Conservation (phyloP, 2,888 invertebrate genomes). For the Osmoderma eremita region DNA sequence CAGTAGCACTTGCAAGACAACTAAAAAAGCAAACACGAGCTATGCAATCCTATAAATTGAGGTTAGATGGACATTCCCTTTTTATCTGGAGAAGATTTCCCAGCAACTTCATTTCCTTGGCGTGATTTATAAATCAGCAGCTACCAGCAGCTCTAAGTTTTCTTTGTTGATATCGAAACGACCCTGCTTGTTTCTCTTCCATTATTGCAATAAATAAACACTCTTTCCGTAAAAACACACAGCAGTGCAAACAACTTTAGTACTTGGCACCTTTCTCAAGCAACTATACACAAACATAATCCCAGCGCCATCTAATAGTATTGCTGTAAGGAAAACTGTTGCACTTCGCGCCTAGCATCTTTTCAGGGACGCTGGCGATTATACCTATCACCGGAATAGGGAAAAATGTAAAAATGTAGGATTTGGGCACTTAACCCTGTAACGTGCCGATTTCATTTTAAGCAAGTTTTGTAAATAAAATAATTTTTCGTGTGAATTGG, state of each 20-base stretch:
- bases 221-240: neutral
- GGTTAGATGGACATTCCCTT: too few species aligned
- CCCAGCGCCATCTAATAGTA: too few species aligned
- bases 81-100: slow-evolving; percentile 1
- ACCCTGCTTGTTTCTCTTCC: neutral
- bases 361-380: too few species aligned
- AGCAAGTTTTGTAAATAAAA: too few species aligned
- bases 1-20: too few species aligned
- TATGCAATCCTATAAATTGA: too few species aligned
- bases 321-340: too few species aligned
- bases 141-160: slow-evolving; percentile 1
- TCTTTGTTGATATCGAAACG: slow-evolving; percentile 2
- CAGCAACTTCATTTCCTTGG: slow-evolving; percentile 5
- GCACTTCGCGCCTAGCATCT: too few species aligned
- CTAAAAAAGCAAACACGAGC: too few species aligned
- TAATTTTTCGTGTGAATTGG: too few species aligned
- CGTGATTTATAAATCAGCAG: neutral
- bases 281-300: neutral
- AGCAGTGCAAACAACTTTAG: neutral
- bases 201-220: neutral
- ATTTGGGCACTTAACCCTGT: neutral
- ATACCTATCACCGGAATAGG: too few species aligned
- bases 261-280: neutral
- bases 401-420: neutral
- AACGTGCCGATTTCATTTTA: too few species aligned